These are phyloP conservation scores for Alentia gelatinosa DNA, from an alignment of 2,888 invertebrate species.

Conservation along the genomic window DNA sequence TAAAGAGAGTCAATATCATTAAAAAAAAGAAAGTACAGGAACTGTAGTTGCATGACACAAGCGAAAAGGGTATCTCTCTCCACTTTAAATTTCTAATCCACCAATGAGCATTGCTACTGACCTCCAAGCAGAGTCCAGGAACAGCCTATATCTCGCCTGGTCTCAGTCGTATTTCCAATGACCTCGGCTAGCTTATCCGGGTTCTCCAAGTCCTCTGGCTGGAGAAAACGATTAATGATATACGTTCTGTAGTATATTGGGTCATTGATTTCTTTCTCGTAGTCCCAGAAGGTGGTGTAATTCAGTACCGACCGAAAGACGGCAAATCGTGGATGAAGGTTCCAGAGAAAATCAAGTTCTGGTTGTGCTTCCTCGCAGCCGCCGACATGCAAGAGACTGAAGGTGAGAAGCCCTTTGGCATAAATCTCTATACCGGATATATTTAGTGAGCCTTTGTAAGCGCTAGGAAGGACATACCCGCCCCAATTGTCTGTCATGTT, in stretches of 20 bases:
- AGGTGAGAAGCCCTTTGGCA: neutral
- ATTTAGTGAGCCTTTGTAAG: neutral
- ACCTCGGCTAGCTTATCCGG: neutral
- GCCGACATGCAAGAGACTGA: neutral
- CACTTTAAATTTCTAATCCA: too few relatives aligned
- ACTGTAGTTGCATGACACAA: too few relatives aligned
- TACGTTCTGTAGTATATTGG: slow-evolving; percentile 49
- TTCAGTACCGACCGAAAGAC: slow-evolving; percentile 10
- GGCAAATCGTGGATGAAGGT: neutral
- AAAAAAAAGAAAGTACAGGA: too few relatives aligned
- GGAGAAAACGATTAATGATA: slow-evolving; percentile 55
- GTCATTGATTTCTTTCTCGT: slow-evolving; percentile 60
- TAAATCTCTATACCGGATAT: neutral
- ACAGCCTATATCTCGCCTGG: neutral
- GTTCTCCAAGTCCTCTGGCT: neutral
- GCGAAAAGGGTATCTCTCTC: too few relatives aligned
- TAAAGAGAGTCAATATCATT: too few relatives aligned
- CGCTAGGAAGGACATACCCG: neutral
- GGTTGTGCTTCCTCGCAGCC: neutral
- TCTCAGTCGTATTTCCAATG: neutral
- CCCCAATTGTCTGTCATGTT: slow-evolving; percentile 37
- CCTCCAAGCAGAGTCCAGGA: slow-evolving; percentile 33
- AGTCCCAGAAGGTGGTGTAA: slow-evolving; percentile 62
- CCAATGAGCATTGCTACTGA: neutral
- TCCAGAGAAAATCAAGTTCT: neutral